A percentile compares a stretch with the other conserved stretches of the same genome.
Conservation (phyloP, 2,888 invertebrate species). For the Perithous albicinctus region DNA sequence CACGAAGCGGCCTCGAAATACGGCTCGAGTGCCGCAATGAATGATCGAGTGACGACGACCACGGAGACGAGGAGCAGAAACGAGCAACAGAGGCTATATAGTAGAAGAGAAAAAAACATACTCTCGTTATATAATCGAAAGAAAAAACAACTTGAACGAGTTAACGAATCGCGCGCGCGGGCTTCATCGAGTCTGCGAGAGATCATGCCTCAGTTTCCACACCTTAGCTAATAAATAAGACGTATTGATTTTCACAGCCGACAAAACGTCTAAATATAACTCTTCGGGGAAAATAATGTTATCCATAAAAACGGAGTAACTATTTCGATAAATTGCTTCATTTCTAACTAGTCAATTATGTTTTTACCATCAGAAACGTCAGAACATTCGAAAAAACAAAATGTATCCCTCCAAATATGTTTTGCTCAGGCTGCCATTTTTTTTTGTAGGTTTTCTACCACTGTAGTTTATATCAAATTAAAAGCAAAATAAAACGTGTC, state of each 20-base stretch:
- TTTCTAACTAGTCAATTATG: too few species aligned
- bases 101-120: background rate
- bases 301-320: background rate
- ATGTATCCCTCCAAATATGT: too few species aligned
- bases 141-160: background rate
- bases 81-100: background rate
- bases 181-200: background rate
- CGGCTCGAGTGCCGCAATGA: conserved; percentile 48
- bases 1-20: conserved; percentile 63
- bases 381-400: too few species aligned
- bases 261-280: background rate
- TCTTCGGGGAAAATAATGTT: too few species aligned
- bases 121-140: background rate
- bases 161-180: background rate
- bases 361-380: too few species aligned
- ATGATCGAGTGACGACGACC: conserved; percentile 49
- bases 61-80: background rate
- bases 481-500: too few species aligned
- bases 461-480: too few species aligned
- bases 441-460: too few species aligned
- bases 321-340: too few species aligned
- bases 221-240: background rate
- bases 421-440: too few species aligned
- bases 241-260: background rate
- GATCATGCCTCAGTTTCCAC: background rate